Percentiles rank a stretch among this genome's conserved stretches.
phyloP scores from a whole-genome alignment of 1,140 invertebrate genomes.

The Nasonia giraulti region DNA sequence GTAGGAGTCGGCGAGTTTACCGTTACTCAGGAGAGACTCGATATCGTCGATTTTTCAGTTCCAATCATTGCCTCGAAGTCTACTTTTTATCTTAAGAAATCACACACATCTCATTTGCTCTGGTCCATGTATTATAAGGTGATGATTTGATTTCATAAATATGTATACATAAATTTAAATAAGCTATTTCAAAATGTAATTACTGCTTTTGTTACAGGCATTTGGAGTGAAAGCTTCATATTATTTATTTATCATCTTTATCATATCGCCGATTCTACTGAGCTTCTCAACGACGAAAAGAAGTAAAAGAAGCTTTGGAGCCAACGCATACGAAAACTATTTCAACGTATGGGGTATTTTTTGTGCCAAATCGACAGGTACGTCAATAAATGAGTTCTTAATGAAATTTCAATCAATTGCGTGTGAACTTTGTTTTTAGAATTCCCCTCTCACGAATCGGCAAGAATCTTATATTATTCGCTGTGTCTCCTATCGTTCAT shows the following conservation, averaged over 20 bases:
- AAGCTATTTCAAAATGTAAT: not conserved
- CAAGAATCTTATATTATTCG: constrained; percentile 49
- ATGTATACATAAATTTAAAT: not conserved
- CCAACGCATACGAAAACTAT: not conserved
- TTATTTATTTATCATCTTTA: not conserved
- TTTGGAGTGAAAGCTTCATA: constrained; percentile 12
- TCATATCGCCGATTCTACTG: constrained; percentile 13
- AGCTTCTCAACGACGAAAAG: not conserved
- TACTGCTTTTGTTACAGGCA: constrained; percentile 1
- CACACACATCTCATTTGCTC: not conserved
- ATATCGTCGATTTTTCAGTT: constrained; percentile 3
- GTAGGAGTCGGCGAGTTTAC: not conserved
- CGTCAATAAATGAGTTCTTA: not conserved
- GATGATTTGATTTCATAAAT: not conserved
- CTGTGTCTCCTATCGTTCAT: constrained; percentile 53
- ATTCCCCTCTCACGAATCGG: constrained; percentile 17
- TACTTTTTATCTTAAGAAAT: not conserved
- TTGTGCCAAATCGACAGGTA: not conserved
- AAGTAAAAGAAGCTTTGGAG: not conserved
- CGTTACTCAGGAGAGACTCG: not conserved
- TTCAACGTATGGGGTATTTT: constrained; percentile 20
- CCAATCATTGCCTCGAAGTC: not conserved
- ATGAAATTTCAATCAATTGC: no score
- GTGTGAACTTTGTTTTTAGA: not conserved
- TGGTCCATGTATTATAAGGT: constrained; percentile 35